Conservation (phyloP, 2,888 invertebrate genomes). For the Drosophila monieri region DNA sequence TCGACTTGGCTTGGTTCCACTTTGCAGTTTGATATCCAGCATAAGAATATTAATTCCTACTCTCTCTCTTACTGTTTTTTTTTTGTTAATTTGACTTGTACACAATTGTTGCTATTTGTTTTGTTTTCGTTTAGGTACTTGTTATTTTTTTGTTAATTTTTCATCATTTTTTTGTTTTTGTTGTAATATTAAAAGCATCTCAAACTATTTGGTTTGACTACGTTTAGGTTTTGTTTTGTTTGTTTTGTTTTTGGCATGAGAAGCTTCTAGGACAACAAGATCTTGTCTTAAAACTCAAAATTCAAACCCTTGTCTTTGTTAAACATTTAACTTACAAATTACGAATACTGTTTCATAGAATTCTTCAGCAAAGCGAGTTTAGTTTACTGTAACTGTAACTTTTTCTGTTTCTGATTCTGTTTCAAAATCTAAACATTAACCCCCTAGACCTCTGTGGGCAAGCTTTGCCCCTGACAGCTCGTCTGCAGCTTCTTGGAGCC, state of each 20-base stretch:
- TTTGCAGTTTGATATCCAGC: conserved; percentile 59
- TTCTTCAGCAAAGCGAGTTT: conserved; percentile 74
- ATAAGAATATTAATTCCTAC: conserved; percentile 18
- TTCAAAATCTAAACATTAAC: conserved; percentile 7
- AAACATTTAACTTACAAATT: conserved; percentile 60
- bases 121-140: conserved; percentile 36
- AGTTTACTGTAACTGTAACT: conserved; percentile 27
- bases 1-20: conserved; percentile 75
- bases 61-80: conserved; percentile 27
- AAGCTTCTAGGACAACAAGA: conserved; percentile 73
- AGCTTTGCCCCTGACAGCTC: conserved; percentile 69
- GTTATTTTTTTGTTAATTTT: conserved; percentile 30
- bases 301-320: conserved; percentile 47
- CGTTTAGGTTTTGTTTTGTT: conserved; percentile 16
- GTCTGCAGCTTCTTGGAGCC: conserved; percentile 82
- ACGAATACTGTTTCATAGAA: conserved; percentile 77
- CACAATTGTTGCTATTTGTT: conserved; percentile 37
- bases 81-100: conserved; percentile 54
- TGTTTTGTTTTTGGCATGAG: conserved; percentile 69
- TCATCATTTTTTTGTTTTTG: conserved; percentile 13
- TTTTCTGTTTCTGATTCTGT: conserved; percentile 6
- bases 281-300: conserved; percentile 33
- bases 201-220: conserved; percentile 41
- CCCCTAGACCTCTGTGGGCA: conserved; percentile 82
- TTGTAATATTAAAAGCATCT: conserved; percentile 35